A percentile compares a stretch with the other conserved stretches of the same genome.
Evolutionary conservation across 2,888 invertebrate genomes (phyloP).

Genomic region (Meloe dianella): DNA sequence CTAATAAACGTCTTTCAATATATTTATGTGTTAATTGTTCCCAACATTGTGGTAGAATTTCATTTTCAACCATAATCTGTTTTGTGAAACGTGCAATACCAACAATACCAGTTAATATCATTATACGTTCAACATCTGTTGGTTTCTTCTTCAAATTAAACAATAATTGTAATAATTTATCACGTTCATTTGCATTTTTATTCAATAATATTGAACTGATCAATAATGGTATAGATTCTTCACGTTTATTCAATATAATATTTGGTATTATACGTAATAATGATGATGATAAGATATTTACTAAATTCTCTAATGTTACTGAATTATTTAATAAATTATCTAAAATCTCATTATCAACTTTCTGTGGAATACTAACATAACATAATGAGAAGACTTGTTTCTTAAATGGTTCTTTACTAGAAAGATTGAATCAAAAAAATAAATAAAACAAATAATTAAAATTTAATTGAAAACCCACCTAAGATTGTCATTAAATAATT

Average conservation of each 20-base stretch:
- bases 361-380: constrained; percentile 56
- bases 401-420: constrained; percentile 65
- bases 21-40: constrained; percentile 74
- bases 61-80: constrained; percentile 66
- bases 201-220: constrained; percentile 68
- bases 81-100: constrained; percentile 60
- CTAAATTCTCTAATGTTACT: constrained; percentile 56
- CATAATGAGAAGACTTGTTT: constrained; percentile 63
- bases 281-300: constrained; percentile 64
- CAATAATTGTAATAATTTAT: constrained; percentile 69
- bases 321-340: constrained; percentile 56
- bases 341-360: constrained; percentile 50
- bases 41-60: constrained; percentile 75
- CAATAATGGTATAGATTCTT: constrained; percentile 72
- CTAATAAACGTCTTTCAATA: constrained; percentile 69
- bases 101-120: constrained; percentile 64
- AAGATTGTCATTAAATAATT: background rate
- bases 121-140: constrained; percentile 68
- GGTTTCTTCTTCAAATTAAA: constrained; percentile 77
- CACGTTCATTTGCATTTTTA: constrained; percentile 64
- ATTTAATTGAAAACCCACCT: background rate
- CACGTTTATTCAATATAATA: constrained; percentile 70
- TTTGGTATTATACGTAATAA: constrained; percentile 71
- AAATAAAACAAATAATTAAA: background rate
- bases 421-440: constrained; percentile 33